Base-by-base conservation (phyloP, 2,113 vertebrate genomes). In the Holacanthus passer region DNA sequence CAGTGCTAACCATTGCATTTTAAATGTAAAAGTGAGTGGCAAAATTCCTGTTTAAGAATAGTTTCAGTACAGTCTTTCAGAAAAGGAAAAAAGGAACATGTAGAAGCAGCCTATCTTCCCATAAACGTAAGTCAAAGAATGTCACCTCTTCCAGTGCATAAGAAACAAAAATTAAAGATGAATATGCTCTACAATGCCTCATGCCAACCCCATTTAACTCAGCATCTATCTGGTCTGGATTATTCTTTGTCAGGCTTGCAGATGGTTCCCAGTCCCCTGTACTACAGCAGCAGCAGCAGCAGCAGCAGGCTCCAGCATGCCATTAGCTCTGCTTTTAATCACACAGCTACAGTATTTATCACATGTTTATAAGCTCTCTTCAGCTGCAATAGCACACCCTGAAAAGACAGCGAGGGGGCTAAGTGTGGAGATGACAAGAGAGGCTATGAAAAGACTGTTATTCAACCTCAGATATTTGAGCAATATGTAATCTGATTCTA, bases 281-380 rank as follows among this genome's bases (percentile, higher is more conserved):
- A 70, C 67, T 60, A 52, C 60, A 62, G 13, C 68, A 56, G 64
- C 55, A 45, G 47, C 69, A 55, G 62, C 68, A 56, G 64, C 55
- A 45, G 45, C 69, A 55, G 62, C 58, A 50, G 48, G 14, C 78
- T 65, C 37, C 24, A 35, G 55, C 62, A n/a, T 41, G 41, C 59
- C 68, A 59, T 74, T 43, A 82, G 85, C 82, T 88, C 84, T 88
- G 87, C 81, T 88, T 92, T 87, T 82, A 78, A 73, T 91, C 91
- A 86, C 62, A 73, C 72, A 35, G 75, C 81, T 47, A 71, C 77
- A 69, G 73, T 19, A 81, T 87, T 90, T 81, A 71, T 89, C 87
- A 90, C 83, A 83, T 53, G 70, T 87, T 88, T 79, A 73, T 83
- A 81, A 66, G 77, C 73, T 55, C 32, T 65, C 73, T 47, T 82